Conservation (phyloP, 2,797 vertebrate genomes). For the Buphagus erythrorhynchus region DNA sequence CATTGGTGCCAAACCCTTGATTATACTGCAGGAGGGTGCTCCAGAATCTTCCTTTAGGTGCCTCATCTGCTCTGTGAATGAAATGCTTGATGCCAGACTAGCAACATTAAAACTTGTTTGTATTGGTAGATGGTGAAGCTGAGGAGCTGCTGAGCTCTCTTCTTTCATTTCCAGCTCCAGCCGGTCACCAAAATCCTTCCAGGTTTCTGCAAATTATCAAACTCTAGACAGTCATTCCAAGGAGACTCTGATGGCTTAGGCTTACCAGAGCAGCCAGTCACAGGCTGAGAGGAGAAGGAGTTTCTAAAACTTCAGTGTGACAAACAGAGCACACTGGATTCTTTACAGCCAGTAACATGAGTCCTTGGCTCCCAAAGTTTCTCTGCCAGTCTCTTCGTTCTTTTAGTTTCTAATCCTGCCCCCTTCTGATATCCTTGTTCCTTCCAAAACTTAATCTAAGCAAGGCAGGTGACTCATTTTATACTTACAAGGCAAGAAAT, state of each 20-base stretch:
- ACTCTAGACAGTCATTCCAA: neutral
- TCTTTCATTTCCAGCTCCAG: neutral
- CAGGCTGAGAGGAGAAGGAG: neutral
- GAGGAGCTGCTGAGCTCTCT: neutral
- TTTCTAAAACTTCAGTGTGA: neutral
- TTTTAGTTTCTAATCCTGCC: neutral
- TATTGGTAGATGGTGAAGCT: neutral
- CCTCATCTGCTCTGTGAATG: neutral
- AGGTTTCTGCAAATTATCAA: neutral
- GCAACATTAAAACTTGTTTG: neutral
- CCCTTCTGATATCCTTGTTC: neutral
- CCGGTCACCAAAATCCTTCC: neutral
- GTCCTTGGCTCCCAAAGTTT: neutral
- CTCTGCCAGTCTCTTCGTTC: neutral
- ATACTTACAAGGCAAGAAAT: neutral
- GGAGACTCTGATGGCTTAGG: neutral
- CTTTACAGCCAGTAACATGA: neutral
- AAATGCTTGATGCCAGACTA: neutral
- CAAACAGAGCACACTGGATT: accelerated
- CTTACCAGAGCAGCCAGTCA: neutral
- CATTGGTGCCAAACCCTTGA: neutral
- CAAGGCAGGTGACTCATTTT: neutral
- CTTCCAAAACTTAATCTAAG: neutral
- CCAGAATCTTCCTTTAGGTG: neutral
- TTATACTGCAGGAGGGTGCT: neutral